Conservation (phyloP, 2,113 vertebrate species). For the Ellobius talpinus region DNA sequence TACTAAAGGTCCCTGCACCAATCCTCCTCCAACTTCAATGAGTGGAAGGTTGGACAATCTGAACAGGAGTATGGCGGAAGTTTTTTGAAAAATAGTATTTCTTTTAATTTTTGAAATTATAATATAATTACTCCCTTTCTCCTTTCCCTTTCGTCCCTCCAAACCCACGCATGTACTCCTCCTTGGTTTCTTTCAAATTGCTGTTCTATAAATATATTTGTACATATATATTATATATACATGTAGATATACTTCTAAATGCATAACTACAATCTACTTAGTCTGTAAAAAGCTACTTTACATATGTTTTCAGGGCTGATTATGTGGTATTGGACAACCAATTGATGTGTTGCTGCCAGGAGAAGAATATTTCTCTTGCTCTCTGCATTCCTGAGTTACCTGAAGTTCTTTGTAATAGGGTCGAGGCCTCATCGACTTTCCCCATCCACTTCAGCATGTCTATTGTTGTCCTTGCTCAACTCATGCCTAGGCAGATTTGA, state of each 20-base stretch:
- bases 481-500: neutral
- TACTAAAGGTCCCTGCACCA: fast-evolving
- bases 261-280: neutral
- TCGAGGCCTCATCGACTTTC: neutral
- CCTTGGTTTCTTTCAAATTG: neutral
- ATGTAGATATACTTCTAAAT: neutral
- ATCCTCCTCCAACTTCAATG: neutral
- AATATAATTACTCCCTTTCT: neutral
- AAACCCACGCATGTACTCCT: too few relatives aligned
- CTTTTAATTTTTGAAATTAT: neutral
- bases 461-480: neutral
- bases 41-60: neutral
- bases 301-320: neutral
- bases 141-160: neutral
- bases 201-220: neutral
- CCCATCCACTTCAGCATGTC: neutral
- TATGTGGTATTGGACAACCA: neutral
- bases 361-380: neutral
- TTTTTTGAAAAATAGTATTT: neutral
- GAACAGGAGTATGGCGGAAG: neutral
- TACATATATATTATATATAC: neutral
- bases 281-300: too few relatives aligned
- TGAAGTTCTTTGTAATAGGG: neutral
- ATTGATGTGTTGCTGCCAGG: neutral
- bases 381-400: neutral